Conservation (phyloP, 2,113 vertebrate species). For the Diadophis punctatus region DNA sequence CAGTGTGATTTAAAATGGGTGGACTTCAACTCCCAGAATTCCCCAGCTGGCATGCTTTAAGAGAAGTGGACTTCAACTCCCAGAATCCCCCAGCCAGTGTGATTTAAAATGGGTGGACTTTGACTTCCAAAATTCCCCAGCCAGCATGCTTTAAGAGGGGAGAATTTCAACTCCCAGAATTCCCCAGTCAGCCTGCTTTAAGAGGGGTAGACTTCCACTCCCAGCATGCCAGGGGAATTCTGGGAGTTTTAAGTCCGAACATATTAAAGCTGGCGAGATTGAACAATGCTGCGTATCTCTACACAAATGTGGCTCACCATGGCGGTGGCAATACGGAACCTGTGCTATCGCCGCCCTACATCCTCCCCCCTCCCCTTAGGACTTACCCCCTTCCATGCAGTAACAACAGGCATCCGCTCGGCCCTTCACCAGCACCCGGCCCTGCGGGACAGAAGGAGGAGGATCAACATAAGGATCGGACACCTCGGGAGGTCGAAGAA, state of each 20-base stretch:
- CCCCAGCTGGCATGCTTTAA: too few species aligned
- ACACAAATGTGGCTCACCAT: too few species aligned
- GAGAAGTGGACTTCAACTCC: too few species aligned
- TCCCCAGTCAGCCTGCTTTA: too few species aligned
- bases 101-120: too few species aligned
- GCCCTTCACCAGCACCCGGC: slow-evolving; percentile 70
- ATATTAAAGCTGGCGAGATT: background rate
- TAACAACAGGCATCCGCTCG: slow-evolving; percentile 73
- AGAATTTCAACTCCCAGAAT: too few species aligned
- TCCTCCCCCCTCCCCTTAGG: accelerated
- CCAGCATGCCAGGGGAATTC: background rate
- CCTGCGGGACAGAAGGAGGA: slow-evolving; percentile 57
- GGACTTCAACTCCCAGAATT: too few species aligned
- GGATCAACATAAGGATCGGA: accelerated
- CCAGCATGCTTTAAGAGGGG: too few species aligned
- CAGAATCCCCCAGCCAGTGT: too few species aligned
- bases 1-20: accelerated
- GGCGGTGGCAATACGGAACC: accelerated
- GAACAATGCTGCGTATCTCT: background rate
- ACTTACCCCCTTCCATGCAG: slow-evolving; percentile 68
- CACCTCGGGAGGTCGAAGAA: background rate
- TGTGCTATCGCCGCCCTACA: background rate
- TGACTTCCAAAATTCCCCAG: too few species aligned
- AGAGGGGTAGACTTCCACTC: too few species aligned
- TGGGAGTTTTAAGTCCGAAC: background rate